Conservation (phyloP, 2,113 vertebrate species). For the Sula dactylatra region DNA sequence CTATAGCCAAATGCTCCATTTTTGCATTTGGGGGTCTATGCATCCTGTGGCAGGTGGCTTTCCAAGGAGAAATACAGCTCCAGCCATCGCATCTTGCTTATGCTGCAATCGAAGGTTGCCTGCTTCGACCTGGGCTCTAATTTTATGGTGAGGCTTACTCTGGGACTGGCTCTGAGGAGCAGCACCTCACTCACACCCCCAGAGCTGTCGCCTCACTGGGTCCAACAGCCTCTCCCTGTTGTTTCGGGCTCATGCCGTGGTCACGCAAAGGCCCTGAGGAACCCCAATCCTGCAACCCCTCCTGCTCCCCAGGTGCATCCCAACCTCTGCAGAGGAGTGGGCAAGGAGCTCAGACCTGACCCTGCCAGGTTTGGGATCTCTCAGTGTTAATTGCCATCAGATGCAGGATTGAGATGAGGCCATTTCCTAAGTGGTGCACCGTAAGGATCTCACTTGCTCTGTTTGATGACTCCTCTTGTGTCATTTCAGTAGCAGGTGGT, state of each 20-base stretch:
- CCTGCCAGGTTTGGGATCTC: not conserved
- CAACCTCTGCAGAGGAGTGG: accelerated
- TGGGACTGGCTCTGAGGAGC: not conserved
- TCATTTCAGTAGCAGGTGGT: constrained; percentile 13
- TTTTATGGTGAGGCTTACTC: not conserved
- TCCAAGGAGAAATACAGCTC: not conserved
- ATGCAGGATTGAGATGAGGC: not conserved
- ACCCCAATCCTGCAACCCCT: not conserved
- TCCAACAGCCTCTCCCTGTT: not conserved
- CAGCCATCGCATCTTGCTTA: not conserved
- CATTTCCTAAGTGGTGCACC: not conserved
- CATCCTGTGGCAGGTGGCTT: not conserved
- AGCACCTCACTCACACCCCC: not conserved
- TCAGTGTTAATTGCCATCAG: not conserved
- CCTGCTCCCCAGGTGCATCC: not conserved
- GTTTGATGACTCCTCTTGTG: not conserved
- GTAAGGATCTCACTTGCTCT: not conserved
- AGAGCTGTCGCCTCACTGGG: accelerated
- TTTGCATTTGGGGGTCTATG: not conserved
- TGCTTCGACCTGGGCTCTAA: not conserved
- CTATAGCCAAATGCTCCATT: not conserved
- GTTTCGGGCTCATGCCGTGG: accelerated
- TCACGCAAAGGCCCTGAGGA: not conserved
- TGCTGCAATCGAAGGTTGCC: not conserved
- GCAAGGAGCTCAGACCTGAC: not conserved